Percentiles rank a stretch among this genome's conserved stretches.
Conservation (phyloP, 1,140 invertebrate genomes). For the Scaptomyza hsui region DNA sequence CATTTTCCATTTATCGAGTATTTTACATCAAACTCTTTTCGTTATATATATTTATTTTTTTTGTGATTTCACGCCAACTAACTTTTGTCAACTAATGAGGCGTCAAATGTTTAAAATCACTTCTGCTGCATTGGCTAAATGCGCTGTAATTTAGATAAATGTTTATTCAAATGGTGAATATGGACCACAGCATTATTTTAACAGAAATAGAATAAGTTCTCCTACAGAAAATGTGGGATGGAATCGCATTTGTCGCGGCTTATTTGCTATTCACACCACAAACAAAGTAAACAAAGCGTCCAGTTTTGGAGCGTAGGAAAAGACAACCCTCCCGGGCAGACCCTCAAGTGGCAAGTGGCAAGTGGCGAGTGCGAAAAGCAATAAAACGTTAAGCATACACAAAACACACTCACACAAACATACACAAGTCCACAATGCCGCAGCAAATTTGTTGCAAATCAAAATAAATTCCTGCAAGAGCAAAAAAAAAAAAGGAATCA, state of each 20-base stretch:
- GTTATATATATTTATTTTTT: slow-evolving; percentile 3
- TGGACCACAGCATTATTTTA: slow-evolving; percentile 35
- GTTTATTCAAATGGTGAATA: slow-evolving; percentile 5
- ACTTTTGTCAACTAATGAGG: slow-evolving; percentile 66
- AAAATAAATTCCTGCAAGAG: slow-evolving; percentile 72
- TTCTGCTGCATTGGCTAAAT: slow-evolving; percentile 63
- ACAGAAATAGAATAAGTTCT: slow-evolving; percentile 12
- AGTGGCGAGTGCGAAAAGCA: slow-evolving; percentile 70
- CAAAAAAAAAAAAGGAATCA: slow-evolving; percentile 47
- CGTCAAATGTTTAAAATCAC: slow-evolving; percentile 60
- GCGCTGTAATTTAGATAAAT: slow-evolving; percentile 62
- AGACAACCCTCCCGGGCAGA: slow-evolving; percentile 56
- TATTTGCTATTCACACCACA: slow-evolving; percentile 81
- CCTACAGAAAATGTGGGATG: slow-evolving; percentile 23
- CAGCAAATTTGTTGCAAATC: slow-evolving; percentile 78
- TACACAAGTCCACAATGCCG: slow-evolving; percentile 50
- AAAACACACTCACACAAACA: slow-evolving; percentile 9
- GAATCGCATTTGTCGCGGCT: slow-evolving; percentile 62
- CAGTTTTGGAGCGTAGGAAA: slow-evolving; percentile 13
- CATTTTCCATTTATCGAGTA: slow-evolving; percentile 38
- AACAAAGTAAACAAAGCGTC: slow-evolving; percentile 74
- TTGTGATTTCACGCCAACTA: slow-evolving; percentile 25
- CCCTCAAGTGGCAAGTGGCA: slow-evolving; percentile 50
- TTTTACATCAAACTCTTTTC: slow-evolving; percentile 6
- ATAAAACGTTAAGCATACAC: slow-evolving; percentile 64